Conservation (phyloP, 2,113 vertebrate species). For the Callospermophilus lateralis region DNA sequence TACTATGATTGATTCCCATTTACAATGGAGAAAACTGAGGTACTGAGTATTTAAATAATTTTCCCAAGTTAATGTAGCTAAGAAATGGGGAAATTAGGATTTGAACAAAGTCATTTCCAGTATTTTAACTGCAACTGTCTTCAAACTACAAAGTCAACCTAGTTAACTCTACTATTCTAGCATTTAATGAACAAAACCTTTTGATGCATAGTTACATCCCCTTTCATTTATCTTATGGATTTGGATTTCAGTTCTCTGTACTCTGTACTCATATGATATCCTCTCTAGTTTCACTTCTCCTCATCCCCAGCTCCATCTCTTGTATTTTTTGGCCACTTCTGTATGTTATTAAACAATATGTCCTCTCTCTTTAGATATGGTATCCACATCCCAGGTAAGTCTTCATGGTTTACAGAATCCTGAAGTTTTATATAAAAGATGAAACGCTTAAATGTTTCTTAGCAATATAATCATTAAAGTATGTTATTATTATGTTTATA, state of each 20-base stretch:
- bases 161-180: neutral
- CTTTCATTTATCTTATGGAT: neutral
- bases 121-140: neutral
- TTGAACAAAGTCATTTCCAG: neutral
- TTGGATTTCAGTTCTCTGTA: neutral
- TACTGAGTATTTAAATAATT: conserved; percentile 34
- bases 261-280: neutral
- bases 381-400: neutral
- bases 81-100: neutral
- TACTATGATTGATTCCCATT: neutral
- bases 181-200: neutral
- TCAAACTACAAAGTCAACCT: neutral
- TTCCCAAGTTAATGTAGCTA: neutral
- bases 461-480: neutral
- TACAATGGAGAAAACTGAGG: neutral
- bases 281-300: neutral
- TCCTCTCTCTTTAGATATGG: neutral
- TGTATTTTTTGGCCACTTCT: neutral
- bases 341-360: neutral
- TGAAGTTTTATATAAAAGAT: conserved; percentile 42
- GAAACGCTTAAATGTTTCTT: neutral
- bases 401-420: conserved; percentile 1
- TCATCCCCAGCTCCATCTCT: neutral
- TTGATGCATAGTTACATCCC: neutral
- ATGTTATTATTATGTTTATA: conserved; percentile 1